Evolutionary conservation across 2,113 vertebrate genomes (phyloP).

Genomic region (Riparia riparia): DNA sequence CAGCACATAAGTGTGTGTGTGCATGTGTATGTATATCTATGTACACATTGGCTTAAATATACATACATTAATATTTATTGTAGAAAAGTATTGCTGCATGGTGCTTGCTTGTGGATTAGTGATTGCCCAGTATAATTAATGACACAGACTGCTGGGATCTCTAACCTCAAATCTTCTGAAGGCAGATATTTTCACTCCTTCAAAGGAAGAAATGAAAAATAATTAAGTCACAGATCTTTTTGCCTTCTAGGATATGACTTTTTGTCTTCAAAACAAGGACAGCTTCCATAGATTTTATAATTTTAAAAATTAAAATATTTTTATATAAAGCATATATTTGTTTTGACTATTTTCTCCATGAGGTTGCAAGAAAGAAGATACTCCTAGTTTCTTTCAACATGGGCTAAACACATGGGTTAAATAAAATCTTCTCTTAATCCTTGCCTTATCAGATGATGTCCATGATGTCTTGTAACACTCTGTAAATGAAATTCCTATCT

Average conservation of each 20-base stretch:
- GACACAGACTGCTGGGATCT: neutral
- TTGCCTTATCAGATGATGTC: neutral
- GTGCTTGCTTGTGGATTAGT: neutral
- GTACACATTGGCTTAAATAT: neutral
- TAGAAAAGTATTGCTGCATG: neutral
- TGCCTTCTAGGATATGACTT: neutral
- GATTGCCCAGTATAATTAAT: neutral
- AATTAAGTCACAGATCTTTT: neutral
- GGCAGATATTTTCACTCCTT: neutral
- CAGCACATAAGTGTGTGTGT: accelerated
- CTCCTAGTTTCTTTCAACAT: neutral
- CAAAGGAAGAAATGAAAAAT: neutral
- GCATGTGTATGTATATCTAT: neutral
- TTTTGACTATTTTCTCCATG: neutral
- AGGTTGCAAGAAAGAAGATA: neutral
- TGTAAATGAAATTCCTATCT: neutral
- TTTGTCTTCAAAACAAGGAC: neutral
- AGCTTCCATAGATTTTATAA: neutral
- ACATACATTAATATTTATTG: neutral
- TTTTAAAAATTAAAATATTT: neutral
- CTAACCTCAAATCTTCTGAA: too few species aligned
- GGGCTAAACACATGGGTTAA: neutral
- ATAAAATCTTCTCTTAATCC: neutral
- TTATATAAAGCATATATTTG: neutral
- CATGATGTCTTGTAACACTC: neutral